Evolutionary conservation across 1,140 invertebrate species (phyloP).

Genomic region (Bombus pascuorum): DNA sequence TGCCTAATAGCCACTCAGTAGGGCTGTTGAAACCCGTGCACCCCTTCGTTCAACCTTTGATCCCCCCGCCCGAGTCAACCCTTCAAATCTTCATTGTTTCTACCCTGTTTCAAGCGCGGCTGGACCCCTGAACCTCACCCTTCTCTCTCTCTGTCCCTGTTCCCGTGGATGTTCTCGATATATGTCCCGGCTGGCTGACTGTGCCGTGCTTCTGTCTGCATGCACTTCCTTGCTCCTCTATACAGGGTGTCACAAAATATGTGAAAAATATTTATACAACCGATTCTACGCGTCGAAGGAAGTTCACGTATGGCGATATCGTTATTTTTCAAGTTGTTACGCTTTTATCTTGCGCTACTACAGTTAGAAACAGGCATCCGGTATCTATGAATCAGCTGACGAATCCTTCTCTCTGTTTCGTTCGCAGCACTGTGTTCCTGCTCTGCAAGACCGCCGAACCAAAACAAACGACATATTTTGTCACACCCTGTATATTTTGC

Average conservation of each 20-base stretch:
- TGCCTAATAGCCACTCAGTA: slow-evolving; percentile 80
- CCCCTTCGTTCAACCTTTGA: slow-evolving; percentile 79
- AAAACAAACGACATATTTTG: background rate
- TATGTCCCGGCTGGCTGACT: slow-evolving; percentile 6
- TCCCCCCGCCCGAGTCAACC: slow-evolving; percentile 76
- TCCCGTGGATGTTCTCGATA: slow-evolving; percentile 59
- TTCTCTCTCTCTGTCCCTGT: background rate
- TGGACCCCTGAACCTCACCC: slow-evolving; percentile 22
- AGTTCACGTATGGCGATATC: too few relatives aligned
- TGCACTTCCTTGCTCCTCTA: slow-evolving; percentile 43
- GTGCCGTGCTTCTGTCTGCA: slow-evolving; percentile 35
- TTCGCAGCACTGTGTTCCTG: background rate
- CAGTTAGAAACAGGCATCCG: too few relatives aligned
- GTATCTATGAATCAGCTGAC: too few relatives aligned
- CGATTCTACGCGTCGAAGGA: rapidly evolving
- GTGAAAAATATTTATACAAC: background rate
- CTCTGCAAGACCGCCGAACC: too few relatives aligned
- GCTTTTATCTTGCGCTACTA: too few relatives aligned
- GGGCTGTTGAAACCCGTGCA: slow-evolving; percentile 75
- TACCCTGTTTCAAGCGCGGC: slow-evolving; percentile 60
- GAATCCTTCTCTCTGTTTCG: background rate
- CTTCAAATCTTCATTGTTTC: slow-evolving; percentile 76
- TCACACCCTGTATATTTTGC: background rate
- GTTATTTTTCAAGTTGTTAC: too few relatives aligned
- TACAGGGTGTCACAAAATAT: background rate